A percentile compares a stretch with the other conserved stretches of the same genome.
These are phyloP conservation scores for Parotocinclus haroldoi DNA, from an alignment of 2,797 vertebrate genomes.

Conservation along the genomic window DNA sequence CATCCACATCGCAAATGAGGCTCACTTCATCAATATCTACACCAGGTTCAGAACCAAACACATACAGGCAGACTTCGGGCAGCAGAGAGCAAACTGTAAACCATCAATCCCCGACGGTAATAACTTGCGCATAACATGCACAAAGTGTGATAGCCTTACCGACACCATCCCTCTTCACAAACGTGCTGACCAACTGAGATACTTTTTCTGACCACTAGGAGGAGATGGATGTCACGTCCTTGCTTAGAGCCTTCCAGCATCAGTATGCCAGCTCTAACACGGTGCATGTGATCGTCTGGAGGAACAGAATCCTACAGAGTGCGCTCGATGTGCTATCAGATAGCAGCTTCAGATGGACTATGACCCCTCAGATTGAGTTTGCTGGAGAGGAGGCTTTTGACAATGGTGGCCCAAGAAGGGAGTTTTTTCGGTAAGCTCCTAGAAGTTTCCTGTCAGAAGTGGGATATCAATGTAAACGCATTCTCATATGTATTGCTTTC, in stretches of 20 bases:
- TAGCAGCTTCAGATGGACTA: conserved; percentile 56
- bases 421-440: conserved; percentile 66
- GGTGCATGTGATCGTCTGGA: conserved; percentile 21
- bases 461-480: background rate
- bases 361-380: conserved; percentile 54
- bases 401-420: conserved; percentile 46
- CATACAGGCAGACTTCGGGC: conserved; percentile 2
- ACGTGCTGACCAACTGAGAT: too few relatives aligned
- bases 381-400: conserved; percentile 48
- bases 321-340: conserved; percentile 22
- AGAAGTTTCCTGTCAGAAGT: background rate
- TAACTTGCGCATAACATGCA: background rate
- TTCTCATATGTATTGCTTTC: too few relatives aligned
- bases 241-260: conserved; percentile 41
- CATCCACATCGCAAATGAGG: background rate
- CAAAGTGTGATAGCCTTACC: too few relatives aligned
- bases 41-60: conserved; percentile 6
- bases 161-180: too few relatives aligned
- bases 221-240: conserved; percentile 28
- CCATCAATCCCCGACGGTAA: conserved; percentile 34
- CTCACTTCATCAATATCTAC: background rate
- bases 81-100: conserved; percentile 13
- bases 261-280: conserved; percentile 21
- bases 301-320: conserved; percentile 36
- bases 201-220: conserved; percentile 27